These are phyloP conservation scores for Bathynomus jamesi DNA, from an alignment of 1,140 invertebrate genomes.

Conservation along the genomic window DNA sequence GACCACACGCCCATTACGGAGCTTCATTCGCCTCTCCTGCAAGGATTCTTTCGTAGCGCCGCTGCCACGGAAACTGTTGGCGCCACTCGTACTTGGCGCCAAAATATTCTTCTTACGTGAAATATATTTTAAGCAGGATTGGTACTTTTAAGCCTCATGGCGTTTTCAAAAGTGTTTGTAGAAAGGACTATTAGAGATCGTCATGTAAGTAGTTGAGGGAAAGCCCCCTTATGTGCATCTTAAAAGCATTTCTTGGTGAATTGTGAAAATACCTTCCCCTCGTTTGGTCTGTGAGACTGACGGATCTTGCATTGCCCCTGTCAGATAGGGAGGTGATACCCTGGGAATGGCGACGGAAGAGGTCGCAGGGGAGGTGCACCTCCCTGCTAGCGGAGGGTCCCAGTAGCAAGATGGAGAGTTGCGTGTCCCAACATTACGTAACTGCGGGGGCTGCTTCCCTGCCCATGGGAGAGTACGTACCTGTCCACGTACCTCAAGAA, in stretches of 20 bases:
- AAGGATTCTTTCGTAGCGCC: not conserved
- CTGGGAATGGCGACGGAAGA: not conserved
- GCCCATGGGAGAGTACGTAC: slow-evolving; percentile 47
- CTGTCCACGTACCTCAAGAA: slow-evolving; percentile 32
- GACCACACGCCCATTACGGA: not conserved
- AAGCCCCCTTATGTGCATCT: not conserved
- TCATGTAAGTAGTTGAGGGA: too few species aligned
- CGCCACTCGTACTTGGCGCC: not conserved
- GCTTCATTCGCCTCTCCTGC: not conserved
- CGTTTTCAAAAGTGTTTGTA: too few species aligned
- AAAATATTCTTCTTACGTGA: not conserved
- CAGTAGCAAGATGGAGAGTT: slow-evolving; percentile 28
- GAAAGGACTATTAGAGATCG: too few species aligned
- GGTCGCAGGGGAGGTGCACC: not conserved
- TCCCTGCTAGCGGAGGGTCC: not conserved
- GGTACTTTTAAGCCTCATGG: too few species aligned
- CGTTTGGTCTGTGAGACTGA: too few species aligned
- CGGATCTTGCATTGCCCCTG: too few species aligned
- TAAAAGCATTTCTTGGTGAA: not conserved
- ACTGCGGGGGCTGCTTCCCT: slow-evolving; percentile 45
- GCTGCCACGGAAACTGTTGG: not conserved
- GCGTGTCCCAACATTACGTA: slow-evolving; percentile 37
- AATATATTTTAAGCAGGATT: not conserved
- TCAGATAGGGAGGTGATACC: not conserved
- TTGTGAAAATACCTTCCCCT: too few species aligned